A percentile compares a stretch with the other conserved stretches of the same genome.
Evolutionary conservation across 2,888 invertebrate genomes (phyloP).

Genomic region (Reticulitermes lucifugus): DNA sequence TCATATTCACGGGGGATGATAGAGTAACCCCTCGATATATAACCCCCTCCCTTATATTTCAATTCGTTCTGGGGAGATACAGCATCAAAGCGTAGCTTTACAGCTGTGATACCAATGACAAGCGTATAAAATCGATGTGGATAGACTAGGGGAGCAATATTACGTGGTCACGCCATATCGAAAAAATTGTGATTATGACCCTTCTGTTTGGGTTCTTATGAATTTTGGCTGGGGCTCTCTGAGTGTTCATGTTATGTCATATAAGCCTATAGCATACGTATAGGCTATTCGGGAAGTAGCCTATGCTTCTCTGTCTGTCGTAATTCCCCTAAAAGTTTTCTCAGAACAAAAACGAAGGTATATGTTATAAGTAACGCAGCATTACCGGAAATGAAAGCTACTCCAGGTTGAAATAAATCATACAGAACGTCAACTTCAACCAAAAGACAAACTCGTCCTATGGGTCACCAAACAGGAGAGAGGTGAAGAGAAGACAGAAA

Average conservation of each 20-base stretch:
- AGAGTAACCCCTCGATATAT: slow-evolving; percentile 20
- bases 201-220: slow-evolving; percentile 24
- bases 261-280: neutral
- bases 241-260: neutral
- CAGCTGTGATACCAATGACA: slow-evolving; percentile 45
- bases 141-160: slow-evolving; percentile 14
- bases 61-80: slow-evolving; percentile 47
- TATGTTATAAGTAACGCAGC: too few relatives aligned
- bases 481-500: too few relatives aligned
- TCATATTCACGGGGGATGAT: slow-evolving; percentile 34
- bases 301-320: too few relatives aligned
- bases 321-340: neutral
- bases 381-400: too few relatives aligned
- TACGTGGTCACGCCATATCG: slow-evolving; percentile 45
- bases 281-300: neutral
- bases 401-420: too few relatives aligned
- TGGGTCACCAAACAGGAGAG: too few relatives aligned
- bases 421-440: too few relatives aligned
- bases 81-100: slow-evolving; percentile 47
- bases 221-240: slow-evolving; percentile 2
- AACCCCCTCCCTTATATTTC: slow-evolving; percentile 35
- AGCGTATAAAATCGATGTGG: slow-evolving; percentile 29
- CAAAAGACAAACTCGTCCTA: too few relatives aligned
- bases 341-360: too few relatives aligned
- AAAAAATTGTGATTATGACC: slow-evolving; percentile 32